phyloP scores from a whole-genome alignment of 2,797 vertebrate species.

The Chromobotia macracanthus region DNA sequence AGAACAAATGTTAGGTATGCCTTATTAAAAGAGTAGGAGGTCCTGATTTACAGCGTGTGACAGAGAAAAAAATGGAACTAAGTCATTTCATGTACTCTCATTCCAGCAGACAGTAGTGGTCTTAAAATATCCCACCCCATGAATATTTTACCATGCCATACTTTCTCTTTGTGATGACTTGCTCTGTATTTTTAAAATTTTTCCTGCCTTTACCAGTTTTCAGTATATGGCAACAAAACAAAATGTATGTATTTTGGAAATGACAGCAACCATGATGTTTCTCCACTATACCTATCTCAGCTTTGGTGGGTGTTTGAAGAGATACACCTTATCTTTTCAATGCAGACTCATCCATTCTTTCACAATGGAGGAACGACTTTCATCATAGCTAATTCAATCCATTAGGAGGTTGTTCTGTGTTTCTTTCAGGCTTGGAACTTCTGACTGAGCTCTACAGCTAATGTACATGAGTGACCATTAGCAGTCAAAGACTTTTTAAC shows the following conservation, averaged over 20 bases:
- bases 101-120: slow-evolving; percentile 42
- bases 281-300: neutral
- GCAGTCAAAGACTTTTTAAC: slow-evolving; percentile 32
- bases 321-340: slow-evolving; percentile 20
- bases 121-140: slow-evolving; percentile 55
- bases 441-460: slow-evolving; percentile 18
- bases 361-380: neutral
- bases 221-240: too few species aligned
- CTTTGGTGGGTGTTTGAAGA: neutral
- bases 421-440: neutral
- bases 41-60: slow-evolving; percentile 24
- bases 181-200: neutral
- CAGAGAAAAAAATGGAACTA: slow-evolving; percentile 32
- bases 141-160: slow-evolving; percentile 54
- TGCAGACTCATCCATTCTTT: slow-evolving; percentile 10
- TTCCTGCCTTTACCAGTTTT: neutral
- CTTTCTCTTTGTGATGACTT: slow-evolving; percentile 37
- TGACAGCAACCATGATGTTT: neutral
- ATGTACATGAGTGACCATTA: slow-evolving; percentile 47
- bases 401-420: slow-evolving; percentile 24
- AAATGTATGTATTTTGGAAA: neutral
- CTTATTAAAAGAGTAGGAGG: neutral
- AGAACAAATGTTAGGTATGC: neutral
- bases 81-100: slow-evolving; percentile 41
- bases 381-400: slow-evolving; percentile 37